Conservation (phyloP, 2,797 vertebrate genomes). For the Meriones psammophilus region DNA sequence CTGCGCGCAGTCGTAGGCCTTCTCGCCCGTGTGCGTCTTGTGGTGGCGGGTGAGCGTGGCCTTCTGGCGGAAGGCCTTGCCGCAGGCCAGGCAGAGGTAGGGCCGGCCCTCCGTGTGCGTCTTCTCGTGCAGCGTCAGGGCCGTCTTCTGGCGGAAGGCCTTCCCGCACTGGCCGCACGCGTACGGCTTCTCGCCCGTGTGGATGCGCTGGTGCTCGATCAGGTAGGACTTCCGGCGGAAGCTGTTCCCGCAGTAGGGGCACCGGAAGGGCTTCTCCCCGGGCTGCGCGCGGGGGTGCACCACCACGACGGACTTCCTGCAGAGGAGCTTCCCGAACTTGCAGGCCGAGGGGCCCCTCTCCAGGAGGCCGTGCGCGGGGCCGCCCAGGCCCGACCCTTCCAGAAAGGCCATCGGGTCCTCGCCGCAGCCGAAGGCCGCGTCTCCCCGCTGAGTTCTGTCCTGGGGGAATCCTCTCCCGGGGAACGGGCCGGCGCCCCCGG, state of each 20-base stretch:
- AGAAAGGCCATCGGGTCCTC: constrained; percentile 65
- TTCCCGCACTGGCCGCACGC: constrained; percentile 81
- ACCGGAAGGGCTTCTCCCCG: constrained; percentile 81
- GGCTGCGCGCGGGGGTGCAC: constrained; percentile 70
- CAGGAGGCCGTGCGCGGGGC: constrained; percentile 63
- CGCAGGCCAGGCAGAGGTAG: constrained; percentile 81
- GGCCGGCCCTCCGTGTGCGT: constrained; percentile 82
- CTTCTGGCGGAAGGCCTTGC: constrained; percentile 83
- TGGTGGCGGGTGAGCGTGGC: constrained; percentile 83
- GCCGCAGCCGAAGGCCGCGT: constrained; percentile 58
- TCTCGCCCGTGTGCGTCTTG: constrained; percentile 83
- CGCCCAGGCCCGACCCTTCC: constrained; percentile 62
- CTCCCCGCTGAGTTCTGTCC: constrained; percentile 64
- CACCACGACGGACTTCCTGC: constrained; percentile 73
- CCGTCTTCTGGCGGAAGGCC: constrained; percentile 84
- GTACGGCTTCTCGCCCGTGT: constrained; percentile 83
- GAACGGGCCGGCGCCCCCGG: constrained; percentile 68
- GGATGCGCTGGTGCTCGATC: constrained; percentile 83
- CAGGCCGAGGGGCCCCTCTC: constrained; percentile 71
- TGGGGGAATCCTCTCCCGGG: constrained; percentile 73
- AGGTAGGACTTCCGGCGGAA: constrained; percentile 83
- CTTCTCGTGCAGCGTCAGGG: constrained; percentile 83
- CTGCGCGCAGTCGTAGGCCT: constrained; percentile 82
- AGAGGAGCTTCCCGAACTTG: constrained; percentile 76
- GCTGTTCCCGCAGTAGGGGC: constrained; percentile 81